Evolutionary conservation across 2,888 invertebrate genomes (phyloP), one percentile per base, ranked within the genome.

Genomic region (Andrena marginata): DNA sequence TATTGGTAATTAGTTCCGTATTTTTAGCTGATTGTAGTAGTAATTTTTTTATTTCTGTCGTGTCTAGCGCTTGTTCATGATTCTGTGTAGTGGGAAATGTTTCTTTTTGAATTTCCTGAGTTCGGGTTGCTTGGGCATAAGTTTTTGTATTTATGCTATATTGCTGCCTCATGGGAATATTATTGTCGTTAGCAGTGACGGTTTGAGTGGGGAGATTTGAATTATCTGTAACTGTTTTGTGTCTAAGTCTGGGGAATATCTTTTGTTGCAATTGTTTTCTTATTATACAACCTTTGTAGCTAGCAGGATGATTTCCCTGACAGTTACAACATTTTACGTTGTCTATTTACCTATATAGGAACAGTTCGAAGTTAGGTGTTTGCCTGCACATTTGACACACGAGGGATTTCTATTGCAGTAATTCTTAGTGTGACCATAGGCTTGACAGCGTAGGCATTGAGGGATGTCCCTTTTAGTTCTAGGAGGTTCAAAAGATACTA

Each of bases 1-100:
- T 78, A 7, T 54, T 75, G 0, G 51, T 65, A 42, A 75, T 65
- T 13, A 65, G 70, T 60, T 80, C 65, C 31, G 65, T 54, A 10
- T 75, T 70, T 59, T 75, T 75, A 4, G 48, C 48, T 4, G 48
- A 75, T 51, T 69, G 26, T 2, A 75, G 49, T 7, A 74, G 8
- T 20, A 10, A 65, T 8, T 26, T 69, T 33, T 51, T 74, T 49
- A 20, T 26, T 67, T 8, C 5, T 0, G 2, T 54, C 33, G 2
- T 3, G 0, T 29, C 2, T 64, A 8, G 42, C n/a, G 51, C 20
- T 31, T 10, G 8, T 70, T 31, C 4, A 8, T 8, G 13, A 29
- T 7, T 54, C 20, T 2, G 20, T 20, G 54, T 23, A 20, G 23
- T 54, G 8, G 23, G 0, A 54, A 20, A 23, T 54, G 54, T 54